Percentiles rank a stretch among this genome's conserved stretches.
Evolutionary conservation across 2,113 vertebrate species (phyloP).

Genomic region (Brachirus orientalis): DNA sequence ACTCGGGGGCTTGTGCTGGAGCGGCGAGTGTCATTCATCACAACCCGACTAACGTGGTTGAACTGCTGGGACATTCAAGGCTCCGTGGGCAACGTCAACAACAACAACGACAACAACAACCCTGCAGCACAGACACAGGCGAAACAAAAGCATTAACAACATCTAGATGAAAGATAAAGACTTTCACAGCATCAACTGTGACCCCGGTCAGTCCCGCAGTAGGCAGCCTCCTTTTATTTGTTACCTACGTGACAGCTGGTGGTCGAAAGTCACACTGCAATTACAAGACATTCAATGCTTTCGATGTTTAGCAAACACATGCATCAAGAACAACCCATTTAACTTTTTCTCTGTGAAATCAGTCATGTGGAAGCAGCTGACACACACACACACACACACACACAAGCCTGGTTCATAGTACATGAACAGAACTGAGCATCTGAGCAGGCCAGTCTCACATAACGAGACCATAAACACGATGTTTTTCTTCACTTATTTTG

Average conservation of each 20-base stretch:
- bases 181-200: too few relatives aligned
- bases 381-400: slow-evolving; percentile 2
- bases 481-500: too few relatives aligned
- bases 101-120: slow-evolving; percentile 24
- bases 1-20: slow-evolving; percentile 46
- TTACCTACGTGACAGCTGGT: slow-evolving; percentile 21
- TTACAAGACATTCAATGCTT: slow-evolving; percentile 12
- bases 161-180: slow-evolving; percentile 55
- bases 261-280: slow-evolving; percentile 14
- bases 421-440: too few relatives aligned
- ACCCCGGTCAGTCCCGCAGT: too few relatives aligned
- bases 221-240: too few relatives aligned
- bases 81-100: slow-evolving; percentile 31
- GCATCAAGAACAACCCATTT: background rate
- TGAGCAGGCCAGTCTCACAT: too few relatives aligned
- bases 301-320: too few relatives aligned
- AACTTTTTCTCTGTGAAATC: too few relatives aligned
- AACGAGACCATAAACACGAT: too few relatives aligned
- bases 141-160: slow-evolving; percentile 47
- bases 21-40: slow-evolving; percentile 65
- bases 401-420: too few relatives aligned
- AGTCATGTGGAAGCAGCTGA: too few relatives aligned
- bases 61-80: slow-evolving; percentile 32
- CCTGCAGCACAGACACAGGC: slow-evolving; percentile 2
- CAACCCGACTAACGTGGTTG: slow-evolving; percentile 56